phyloP scores from a whole-genome alignment of 2,888 invertebrate species.

The Oscheius sp. region DNA sequence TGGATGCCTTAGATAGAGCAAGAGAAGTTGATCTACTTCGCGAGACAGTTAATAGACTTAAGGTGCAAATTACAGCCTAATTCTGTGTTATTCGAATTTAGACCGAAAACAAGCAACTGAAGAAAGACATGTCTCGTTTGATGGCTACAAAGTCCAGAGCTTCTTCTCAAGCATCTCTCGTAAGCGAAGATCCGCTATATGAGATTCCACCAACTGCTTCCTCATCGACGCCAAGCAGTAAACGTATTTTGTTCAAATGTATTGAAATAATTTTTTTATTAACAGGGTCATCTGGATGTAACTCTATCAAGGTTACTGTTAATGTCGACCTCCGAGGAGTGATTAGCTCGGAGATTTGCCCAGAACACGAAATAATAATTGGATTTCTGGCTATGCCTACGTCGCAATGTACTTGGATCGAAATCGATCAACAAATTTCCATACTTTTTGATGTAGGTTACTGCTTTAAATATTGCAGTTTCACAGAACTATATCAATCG shows the following conservation, averaged over 20 bases:
- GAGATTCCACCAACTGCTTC: slow-evolving; percentile 49
- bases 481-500: slow-evolving; percentile 84
- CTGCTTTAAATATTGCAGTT: too few species aligned
- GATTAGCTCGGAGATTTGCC: slow-evolving; percentile 50
- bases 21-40: slow-evolving; percentile 94
- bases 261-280: not conserved
- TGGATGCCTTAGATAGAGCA: slow-evolving; percentile 94
- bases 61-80: slow-evolving; percentile 77
- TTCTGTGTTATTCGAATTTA: slow-evolving; percentile 71
- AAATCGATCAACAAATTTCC: slow-evolving; percentile 58
- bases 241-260: slow-evolving; percentile 12
- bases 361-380: slow-evolving; percentile 63
- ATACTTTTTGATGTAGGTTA: slow-evolving; percentile 50
- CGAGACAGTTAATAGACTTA: slow-evolving; percentile 95
- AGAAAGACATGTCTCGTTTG: slow-evolving; percentile 88
- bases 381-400: slow-evolving; percentile 59
- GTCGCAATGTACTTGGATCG: slow-evolving; percentile 53
- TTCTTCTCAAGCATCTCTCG: slow-evolving; percentile 64
- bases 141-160: slow-evolving; percentile 72
- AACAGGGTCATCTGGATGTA: slow-evolving; percentile 56
- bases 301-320: slow-evolving; percentile 49
- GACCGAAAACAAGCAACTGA: slow-evolving; percentile 94
- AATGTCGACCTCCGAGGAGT: slow-evolving; percentile 58
- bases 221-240: slow-evolving; percentile 25
- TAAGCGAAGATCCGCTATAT: slow-evolving; percentile 57